Base-by-base conservation (phyloP, 2,797 vertebrate species). In the Austrolebias charrua region DNA sequence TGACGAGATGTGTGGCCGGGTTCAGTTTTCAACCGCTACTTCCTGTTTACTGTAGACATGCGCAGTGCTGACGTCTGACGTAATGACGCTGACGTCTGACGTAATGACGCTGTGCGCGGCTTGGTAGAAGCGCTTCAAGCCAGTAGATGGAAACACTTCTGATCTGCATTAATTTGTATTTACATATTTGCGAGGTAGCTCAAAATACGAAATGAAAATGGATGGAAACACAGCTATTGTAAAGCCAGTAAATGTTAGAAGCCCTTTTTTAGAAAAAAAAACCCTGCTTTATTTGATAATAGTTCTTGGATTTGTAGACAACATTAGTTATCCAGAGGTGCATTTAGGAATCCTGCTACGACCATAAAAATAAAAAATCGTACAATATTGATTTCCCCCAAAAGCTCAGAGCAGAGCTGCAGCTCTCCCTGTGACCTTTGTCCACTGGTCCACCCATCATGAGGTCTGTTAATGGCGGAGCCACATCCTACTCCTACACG, bases 331-430 rank as follows among this genome's bases (percentile, higher is more conserved):
- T 66, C 66, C 28, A 67, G 71, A 69, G 71, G 47, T 49, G 48
- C 54, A 62, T 84, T 81, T 64, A 40, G 55, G 15, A 77, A 73
- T 76, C 63, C 65, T 51, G 14, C 61, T 77, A 64, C 63, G 16
- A 78, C 47, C 64, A 82, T 67, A 71, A 75, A 35, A 8, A 35
- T 2, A 35, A 35, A 79, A 80, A 69, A 84, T 79, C 69, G 78
- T 81, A 64, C 72, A 84, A 81, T 83, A 86, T 74, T 83, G 73
- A 81, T 69, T 78, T 80, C 20, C 16, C 60, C 49, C 67, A 82
- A 84, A 79, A 76, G 80, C 76, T 71, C 42, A 46, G 43, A 63
- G 73, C 31, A 55, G 48, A 52, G 55, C 63, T 79, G 54, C 76
- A 75, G 55, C 55, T 64, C 51, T 72, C 73, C 53, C 56, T 53